A percentile compares a stretch with the other conserved stretches of the same genome.
phyloP scores from a whole-genome alignment of 92 coral and sea anemone species.

The Porites cylindrica region DNA sequence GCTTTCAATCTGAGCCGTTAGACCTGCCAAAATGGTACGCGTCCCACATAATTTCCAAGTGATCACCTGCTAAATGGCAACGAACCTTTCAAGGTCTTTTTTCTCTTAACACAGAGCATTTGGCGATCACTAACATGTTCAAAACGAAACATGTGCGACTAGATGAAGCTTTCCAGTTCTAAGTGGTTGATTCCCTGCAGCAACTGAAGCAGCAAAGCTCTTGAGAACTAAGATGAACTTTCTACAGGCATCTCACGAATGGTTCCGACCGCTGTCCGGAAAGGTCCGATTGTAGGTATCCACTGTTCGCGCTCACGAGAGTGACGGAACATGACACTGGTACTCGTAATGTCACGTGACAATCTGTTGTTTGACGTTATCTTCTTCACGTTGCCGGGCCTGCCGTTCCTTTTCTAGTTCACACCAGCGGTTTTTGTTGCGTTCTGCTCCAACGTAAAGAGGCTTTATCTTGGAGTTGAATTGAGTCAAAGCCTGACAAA shows the following conservation, averaged over 20 bases:
- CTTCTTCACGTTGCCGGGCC: slow-evolving; percentile 50
- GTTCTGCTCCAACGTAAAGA: slow-evolving; percentile 89
- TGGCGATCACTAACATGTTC: slow-evolving; percentile 13
- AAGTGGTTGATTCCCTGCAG: slow-evolving; percentile 20
- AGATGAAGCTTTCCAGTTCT: background rate
- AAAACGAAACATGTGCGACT: slow-evolving; percentile 10
- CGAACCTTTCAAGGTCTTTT: background rate
- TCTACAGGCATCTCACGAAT: slow-evolving; percentile 1
- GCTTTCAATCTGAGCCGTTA: background rate
- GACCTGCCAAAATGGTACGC: background rate
- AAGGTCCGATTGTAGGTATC: slow-evolving; percentile 6
- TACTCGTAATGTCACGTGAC: slow-evolving; percentile 38
- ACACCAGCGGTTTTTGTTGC: slow-evolving; percentile 92
- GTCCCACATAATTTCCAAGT: background rate
- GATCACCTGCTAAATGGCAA: background rate
- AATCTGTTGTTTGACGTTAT: slow-evolving; percentile 36
- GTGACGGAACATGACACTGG: background rate
- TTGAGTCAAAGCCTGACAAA: slow-evolving; percentile 79
- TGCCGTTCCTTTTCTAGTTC: slow-evolving; percentile 73
- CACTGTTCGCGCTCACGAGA: slow-evolving; percentile 8
- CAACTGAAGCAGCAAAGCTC: slow-evolving; percentile 8
- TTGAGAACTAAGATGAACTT: slow-evolving; percentile 6
- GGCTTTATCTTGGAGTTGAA: slow-evolving; percentile 86
- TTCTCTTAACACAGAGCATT: background rate
- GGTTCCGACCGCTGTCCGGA: slow-evolving; percentile 18